Conservation (phyloP, 2,888 invertebrate species). For the Metalampra italica region DNA sequence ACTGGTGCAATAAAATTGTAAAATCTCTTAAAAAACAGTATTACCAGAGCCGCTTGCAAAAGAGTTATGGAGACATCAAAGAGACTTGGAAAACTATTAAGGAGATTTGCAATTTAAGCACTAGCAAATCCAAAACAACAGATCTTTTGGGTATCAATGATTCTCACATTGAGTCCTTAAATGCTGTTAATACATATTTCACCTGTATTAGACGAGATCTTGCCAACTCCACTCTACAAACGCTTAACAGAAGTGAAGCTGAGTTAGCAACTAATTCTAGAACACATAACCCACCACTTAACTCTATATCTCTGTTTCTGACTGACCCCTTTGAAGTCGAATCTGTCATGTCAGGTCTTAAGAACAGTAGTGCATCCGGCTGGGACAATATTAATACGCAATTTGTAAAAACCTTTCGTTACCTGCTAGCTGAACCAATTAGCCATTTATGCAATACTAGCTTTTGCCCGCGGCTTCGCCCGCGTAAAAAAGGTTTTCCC, state of each 20-base stretch:
- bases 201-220: neutral
- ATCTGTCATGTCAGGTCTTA: neutral
- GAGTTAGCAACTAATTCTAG: neutral
- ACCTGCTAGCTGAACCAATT: conserved; percentile 4
- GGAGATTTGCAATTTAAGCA: neutral
- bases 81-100: neutral
- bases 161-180: neutral
- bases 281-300: neutral
- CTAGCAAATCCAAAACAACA: neutral
- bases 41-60: no score
- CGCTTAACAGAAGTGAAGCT: neutral
- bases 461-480: no score
- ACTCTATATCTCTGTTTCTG: neutral
- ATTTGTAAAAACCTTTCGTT: conserved; percentile 2
- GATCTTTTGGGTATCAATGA: neutral
- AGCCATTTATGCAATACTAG: conserved; percentile 9
- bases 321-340: neutral
- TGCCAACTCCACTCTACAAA: neutral
- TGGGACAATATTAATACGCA: conserved; percentile 8
- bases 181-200: neutral
- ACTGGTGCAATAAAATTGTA: no score
- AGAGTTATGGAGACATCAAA: neutral
- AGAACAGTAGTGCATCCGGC: conserved; percentile 2
- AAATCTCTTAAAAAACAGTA: no score
- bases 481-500: no score